A percentile compares a stretch with the other conserved stretches of the same genome.
These are phyloP conservation scores for Aplidium turbinatum DNA, from an alignment of 23 tunicate species.

Conservation along the genomic window DNA sequence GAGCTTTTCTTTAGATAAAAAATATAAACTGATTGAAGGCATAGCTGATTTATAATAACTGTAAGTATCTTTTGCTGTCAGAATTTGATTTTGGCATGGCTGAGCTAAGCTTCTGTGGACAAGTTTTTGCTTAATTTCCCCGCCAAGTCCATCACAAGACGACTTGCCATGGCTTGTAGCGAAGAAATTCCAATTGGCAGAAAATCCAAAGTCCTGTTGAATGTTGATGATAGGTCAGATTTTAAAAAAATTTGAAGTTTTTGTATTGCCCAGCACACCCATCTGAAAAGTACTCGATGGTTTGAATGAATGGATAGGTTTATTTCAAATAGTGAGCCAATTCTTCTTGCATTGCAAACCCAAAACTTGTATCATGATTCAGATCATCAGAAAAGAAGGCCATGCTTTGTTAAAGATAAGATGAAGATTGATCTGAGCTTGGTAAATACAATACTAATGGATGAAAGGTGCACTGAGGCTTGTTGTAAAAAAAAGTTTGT, in stretches of 20 bases:
- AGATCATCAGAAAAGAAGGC: conserved; percentile 28
- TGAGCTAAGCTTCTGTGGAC: conserved; percentile 30
- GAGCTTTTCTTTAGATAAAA: conserved; percentile 13
- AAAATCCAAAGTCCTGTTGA: conserved; percentile 1
- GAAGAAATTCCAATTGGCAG: conserved; percentile 29
- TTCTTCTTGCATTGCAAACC: conserved; percentile 16
- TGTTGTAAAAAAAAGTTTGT: conserved; percentile 31
- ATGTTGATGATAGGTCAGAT: conserved; percentile 18
- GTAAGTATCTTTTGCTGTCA: conserved; percentile 26
- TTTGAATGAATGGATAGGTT: conserved; percentile 1
- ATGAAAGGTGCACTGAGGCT: conserved; percentile 24
- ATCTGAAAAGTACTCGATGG: conserved; percentile 20
- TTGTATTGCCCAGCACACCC: conserved; percentile 10
- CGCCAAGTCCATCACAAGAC: conserved; percentile 10
- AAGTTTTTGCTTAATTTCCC: conserved; percentile 5
- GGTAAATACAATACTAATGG: conserved; percentile 8
- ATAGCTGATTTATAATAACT: conserved; percentile 6
- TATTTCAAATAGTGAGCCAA: background rate
- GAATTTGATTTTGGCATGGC: conserved; percentile 26
- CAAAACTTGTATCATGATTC: conserved; percentile 28
- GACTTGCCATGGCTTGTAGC: conserved; percentile 30
- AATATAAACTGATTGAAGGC: conserved; percentile 1
- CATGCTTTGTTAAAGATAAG: conserved; percentile 7
- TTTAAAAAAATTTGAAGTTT: conserved; percentile 8
- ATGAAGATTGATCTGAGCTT: background rate